phyloP scores from a whole-genome alignment of 2,113 vertebrate genomes.

The Ageneiosus marmoratus region DNA sequence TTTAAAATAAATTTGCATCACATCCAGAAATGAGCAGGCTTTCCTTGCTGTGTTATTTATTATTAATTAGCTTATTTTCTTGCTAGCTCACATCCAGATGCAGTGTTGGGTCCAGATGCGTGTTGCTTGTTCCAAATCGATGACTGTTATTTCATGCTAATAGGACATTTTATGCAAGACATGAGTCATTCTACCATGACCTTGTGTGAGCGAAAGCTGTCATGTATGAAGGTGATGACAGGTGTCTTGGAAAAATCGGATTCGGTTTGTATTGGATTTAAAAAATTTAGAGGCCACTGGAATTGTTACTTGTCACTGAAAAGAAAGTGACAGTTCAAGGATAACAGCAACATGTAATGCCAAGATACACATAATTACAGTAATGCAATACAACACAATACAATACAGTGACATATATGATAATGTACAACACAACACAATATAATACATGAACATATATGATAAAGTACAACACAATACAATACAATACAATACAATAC shows the following conservation, averaged over 20 bases:
- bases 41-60: neutral
- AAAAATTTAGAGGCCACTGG: too few relatives aligned
- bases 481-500: neutral
- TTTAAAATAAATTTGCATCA: neutral
- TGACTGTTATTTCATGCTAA: neutral
- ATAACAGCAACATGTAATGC: neutral
- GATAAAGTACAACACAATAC: neutral
- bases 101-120: conserved; percentile 1
- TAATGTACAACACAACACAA: neutral
- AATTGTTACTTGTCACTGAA: neutral
- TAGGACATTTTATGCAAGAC: neutral
- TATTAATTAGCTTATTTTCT: neutral
- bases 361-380: neutral
- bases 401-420: neutral
- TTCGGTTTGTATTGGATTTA: neutral
- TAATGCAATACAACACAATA: too few relatives aligned
- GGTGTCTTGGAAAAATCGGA: neutral
- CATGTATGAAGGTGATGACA: neutral
- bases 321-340: neutral
- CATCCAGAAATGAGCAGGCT: neutral
- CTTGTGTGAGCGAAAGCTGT: neutral
- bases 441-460: neutral
- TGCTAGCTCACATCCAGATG: neutral
- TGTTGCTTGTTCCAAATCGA: neutral
- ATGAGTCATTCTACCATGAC: neutral